Conservation (phyloP, 2,888 invertebrate genomes). For the Volucella bombylans region DNA sequence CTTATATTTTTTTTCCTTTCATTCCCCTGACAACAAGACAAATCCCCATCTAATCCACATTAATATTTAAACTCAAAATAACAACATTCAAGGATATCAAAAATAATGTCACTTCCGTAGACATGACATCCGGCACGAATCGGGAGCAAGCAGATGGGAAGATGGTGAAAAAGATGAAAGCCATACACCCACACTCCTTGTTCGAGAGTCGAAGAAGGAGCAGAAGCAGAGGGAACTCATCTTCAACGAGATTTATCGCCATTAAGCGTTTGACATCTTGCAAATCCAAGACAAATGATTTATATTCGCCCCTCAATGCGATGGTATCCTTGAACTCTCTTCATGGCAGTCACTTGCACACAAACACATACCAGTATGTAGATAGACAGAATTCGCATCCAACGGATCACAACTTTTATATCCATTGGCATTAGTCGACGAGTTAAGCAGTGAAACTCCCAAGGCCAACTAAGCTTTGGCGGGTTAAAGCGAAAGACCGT, state of each 20-base stretch:
- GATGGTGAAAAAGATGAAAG: background rate
- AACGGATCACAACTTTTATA: background rate
- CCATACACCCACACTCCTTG: background rate
- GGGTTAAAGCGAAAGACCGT: conserved; percentile 11
- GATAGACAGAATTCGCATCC: background rate
- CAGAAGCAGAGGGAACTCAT: conserved; percentile 34
- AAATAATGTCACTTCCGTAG: conserved; percentile 53
- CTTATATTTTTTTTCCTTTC: background rate
- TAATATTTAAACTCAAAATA: conserved; percentile 50
- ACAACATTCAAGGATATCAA: conserved; percentile 49
- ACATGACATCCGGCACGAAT: conserved; percentile 28
- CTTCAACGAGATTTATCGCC: conserved; percentile 63
- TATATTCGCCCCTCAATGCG: conserved; percentile 29
- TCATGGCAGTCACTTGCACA: conserved; percentile 37
- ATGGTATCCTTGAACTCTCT: conserved; percentile 62
- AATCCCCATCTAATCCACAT: conserved; percentile 52
- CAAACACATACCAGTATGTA: conserved; percentile 3
- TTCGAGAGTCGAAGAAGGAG: background rate
- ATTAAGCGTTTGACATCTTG: conserved; percentile 66
- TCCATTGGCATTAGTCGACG: conserved; percentile 8
- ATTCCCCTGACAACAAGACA: conserved; percentile 18
- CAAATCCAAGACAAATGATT: conserved; percentile 69
- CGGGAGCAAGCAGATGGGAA: background rate
- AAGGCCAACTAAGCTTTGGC: conserved; percentile 42
- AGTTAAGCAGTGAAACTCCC: background rate